phyloP scores from a whole-genome alignment of 2,113 vertebrate genomes.

The Diadophis punctatus region DNA sequence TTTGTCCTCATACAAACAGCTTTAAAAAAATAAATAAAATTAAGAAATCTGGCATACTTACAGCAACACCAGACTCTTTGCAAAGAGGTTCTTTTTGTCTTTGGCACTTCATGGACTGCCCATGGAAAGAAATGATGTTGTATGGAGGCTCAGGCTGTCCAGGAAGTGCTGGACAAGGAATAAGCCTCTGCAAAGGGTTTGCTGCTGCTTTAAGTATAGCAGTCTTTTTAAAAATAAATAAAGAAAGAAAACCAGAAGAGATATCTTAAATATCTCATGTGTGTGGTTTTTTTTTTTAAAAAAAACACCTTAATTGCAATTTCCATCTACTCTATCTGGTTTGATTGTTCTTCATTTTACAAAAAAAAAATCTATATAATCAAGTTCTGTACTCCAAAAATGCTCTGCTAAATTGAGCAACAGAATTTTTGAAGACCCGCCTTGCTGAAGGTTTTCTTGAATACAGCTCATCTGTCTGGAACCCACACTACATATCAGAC shows the following conservation, averaged over 20 bases:
- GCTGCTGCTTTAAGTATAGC: background rate
- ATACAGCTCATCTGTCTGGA: too few relatives aligned
- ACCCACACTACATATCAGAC: too few relatives aligned
- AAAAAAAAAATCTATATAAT: background rate
- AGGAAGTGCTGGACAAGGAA: background rate
- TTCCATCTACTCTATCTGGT: background rate
- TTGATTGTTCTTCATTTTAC: background rate
- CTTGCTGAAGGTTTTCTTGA: background rate
- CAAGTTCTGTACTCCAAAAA: background rate
- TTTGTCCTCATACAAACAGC: background rate
- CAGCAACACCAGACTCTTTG: background rate
- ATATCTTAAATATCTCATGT: background rate
- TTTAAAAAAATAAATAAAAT: background rate
- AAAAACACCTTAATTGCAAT: background rate
- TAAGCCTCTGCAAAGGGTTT: background rate
- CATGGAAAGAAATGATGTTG: background rate
- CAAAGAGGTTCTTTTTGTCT: background rate
- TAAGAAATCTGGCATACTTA: background rate
- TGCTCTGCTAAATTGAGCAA: too few relatives aligned
- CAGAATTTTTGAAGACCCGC: background rate
- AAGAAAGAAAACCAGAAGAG: background rate
- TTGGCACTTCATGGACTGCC: background rate
- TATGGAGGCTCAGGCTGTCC: background rate
- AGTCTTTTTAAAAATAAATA: background rate
- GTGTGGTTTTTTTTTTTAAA: too few relatives aligned